Evolutionary conservation across 2,797 vertebrate species (phyloP), one percentile per base, ranked within the genome.

Genomic region (Champsocephalus gunnari): DNA sequence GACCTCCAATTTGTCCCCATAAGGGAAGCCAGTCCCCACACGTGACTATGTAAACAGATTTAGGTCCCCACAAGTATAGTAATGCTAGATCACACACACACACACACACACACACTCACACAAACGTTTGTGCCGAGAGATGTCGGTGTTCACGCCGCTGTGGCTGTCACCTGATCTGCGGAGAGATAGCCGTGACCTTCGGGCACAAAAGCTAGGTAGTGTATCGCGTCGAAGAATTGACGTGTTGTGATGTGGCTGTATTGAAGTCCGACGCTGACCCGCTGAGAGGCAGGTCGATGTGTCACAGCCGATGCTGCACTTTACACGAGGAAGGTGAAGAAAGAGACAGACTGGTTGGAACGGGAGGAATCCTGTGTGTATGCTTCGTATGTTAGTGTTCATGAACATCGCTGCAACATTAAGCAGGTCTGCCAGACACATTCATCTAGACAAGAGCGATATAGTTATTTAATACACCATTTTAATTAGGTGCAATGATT

Each of bases 251-350:
- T 88, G 87, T 70, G 84, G 79, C 80, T 67, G 76, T 71, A 90
- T 91, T 88, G 87, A 93, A 87, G 84, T 51, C 11, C 68, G 88
- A 81, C 80, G 79, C 66, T 48, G 71, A 85, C 86, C 82, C 59
- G 85, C 90, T 84, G 89, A 60, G 85, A 79, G 78, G 81, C 73
- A 12, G 82, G 90, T 93, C 87, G 81, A 93, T 93, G 83, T 87
- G 89, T 89, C 91, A 86, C 81, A 71, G 79, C 63, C 68, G 56
- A 87, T 85, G 73, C 70, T 62, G 77, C 79, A 65, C 73, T 90
- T 83, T 84, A 19, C 54, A 44, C 7, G 4, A 77, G 48, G 59
- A 79, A 77, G 63, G 75, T 54, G 59, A 82, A 82, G 75, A 79
- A 80, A 87, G 75, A 69, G 71, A 78, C 45, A 34, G 73, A 75